Base-by-base conservation (phyloP, 2,888 invertebrate genomes). In the Heteromyza rotundicornis region DNA sequence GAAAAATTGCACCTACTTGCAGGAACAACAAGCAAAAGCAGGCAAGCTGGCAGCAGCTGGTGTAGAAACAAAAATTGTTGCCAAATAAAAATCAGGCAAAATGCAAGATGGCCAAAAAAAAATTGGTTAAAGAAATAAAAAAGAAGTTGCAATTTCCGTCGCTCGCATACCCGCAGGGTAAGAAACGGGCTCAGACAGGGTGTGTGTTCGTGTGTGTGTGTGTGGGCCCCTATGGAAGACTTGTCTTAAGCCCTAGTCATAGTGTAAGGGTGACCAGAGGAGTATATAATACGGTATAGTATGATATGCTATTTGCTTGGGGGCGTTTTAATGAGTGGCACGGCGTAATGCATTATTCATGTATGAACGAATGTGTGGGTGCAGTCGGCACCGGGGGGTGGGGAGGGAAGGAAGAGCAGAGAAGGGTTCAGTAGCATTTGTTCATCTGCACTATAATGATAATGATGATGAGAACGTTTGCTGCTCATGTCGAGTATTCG, bases 291-390 rank as follows among this genome's bases (percentile, higher is more conserved):
- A n/a, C n/a, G n/a, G n/a, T n/a, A n/a, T n/a, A n/a, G n/a, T n/a
- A n/a, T n/a, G n/a, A n/a, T 47, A 14, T 19, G 2, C 2, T 47
- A 47, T 47, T 47, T 47, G 47, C 47, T 47, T 47, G 19, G 47
- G 47, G 47, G 47, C 47, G 47, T 47, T 47, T 47, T 47, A 47
- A 47, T 47, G 47, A 47, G 47, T 47, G 47, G 20, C 17, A 19
- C 47, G 47, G 20, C 47, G 14, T 20, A 47, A 20, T 47, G 47
- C 47, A 17, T 17, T 20, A 47, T 47, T 47, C 20, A 17, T 47
- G 47, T 47, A 14, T 14, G 47, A 7, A 14, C 47, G 40, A 27
- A 27, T 5, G 27, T 5, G 27, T 40, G 3, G 40, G 19, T 47
- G 20, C 17, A 47, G 17, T 19, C 2, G 47, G 3, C 3, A 8